Percentiles rank a stretch among this genome's conserved stretches.
phyloP scores from a whole-genome alignment of 2,797 vertebrate genomes.

The Thunnus albacares region DNA sequence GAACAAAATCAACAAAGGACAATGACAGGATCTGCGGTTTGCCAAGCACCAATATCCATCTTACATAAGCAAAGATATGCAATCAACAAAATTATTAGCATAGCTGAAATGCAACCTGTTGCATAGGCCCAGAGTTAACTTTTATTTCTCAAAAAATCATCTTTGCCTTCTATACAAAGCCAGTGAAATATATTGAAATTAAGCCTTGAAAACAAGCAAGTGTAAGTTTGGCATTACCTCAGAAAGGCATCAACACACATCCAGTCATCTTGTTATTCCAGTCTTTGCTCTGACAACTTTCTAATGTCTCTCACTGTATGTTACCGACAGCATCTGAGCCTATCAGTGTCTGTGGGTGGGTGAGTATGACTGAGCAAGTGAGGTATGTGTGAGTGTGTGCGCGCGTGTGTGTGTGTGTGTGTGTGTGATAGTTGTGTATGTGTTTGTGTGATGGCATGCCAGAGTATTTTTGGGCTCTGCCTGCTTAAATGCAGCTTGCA shows the following conservation, averaged over 20 bases:
- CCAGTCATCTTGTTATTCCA: conserved; percentile 77
- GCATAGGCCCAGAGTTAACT: conserved; percentile 1
- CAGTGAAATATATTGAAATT: conserved; percentile 13
- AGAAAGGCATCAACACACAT: conserved; percentile 62
- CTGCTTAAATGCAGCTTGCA: conserved; percentile 85
- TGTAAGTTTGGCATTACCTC: conserved; percentile 77
- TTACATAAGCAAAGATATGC: not conserved
- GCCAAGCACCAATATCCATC: not conserved
- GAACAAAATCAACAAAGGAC: conserved; percentile 7
- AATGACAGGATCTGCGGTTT: not conserved
- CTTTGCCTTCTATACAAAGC: conserved; percentile 1
- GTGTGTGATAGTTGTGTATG: conserved; percentile 64
- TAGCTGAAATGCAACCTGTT: conserved; percentile 2
- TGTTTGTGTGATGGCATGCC: conserved; percentile 77
- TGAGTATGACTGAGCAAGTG: conserved; percentile 78
- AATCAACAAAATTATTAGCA: not conserved
- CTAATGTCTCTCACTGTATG: conserved; percentile 68
- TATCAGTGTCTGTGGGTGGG: conserved; percentile 73
- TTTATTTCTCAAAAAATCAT: not conserved
- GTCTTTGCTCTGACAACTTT: conserved; percentile 68
- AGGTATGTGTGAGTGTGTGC: conserved; percentile 68
- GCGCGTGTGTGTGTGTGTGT: conserved; percentile 35
- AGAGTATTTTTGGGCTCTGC: conserved; percentile 83
- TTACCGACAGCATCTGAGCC: conserved; percentile 66
- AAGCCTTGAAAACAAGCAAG: conserved; percentile 10